Evolutionary conservation across 2,113 vertebrate species (phyloP), one percentile per base, ranked within the genome.

Genomic region (Ceyx margarethae): DNA sequence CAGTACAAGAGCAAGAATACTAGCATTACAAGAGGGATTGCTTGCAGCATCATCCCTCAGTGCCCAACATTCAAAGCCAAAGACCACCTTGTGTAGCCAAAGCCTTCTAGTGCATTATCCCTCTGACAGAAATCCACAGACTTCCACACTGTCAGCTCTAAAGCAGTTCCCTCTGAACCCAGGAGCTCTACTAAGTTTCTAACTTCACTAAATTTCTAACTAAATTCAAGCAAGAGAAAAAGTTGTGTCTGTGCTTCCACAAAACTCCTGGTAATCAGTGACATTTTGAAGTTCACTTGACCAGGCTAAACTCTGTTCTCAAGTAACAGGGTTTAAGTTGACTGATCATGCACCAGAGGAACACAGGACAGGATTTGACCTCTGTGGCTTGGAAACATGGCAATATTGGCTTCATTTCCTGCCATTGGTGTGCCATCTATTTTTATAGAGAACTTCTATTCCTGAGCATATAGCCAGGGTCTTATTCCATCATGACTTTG

Each of bases 321-420:
- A 89, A 80, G 89, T 71, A 87, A 79, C 78, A 82, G 20, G 15
- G 60, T 79, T 79, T 77, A 81, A 83, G 53, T 19, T 37, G 33
- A 79, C 61, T 31, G 84, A 89, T 77, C 87, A 60, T 31, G 35
- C 84, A 85, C 72, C 25, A 43, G 56, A 51, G 64, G 65, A 90
- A 92, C 89, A 76, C 45, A 82, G 84, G 87, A 89, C 75, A 92
- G 71, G 81, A 94, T 91, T 6, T 94, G 91, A 94, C 92, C 92
- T 81, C 85, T 29, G 40, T 66, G 75, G 72, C 92, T 95, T 82
- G 75, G 77, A 91, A 96, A 91, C 78, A 80, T 60, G 84, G 73
- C 89, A 91, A 93, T 67, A 85, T 11, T 91, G 94, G 51, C 92
- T 96, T 94, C 23, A 90, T 94, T 95, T 96, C 94, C 94, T 96